A percentile compares a stretch with the other conserved stretches of the same genome.
phyloP scores from a whole-genome alignment of 2,113 vertebrate genomes.

The Clupea harengus region DNA sequence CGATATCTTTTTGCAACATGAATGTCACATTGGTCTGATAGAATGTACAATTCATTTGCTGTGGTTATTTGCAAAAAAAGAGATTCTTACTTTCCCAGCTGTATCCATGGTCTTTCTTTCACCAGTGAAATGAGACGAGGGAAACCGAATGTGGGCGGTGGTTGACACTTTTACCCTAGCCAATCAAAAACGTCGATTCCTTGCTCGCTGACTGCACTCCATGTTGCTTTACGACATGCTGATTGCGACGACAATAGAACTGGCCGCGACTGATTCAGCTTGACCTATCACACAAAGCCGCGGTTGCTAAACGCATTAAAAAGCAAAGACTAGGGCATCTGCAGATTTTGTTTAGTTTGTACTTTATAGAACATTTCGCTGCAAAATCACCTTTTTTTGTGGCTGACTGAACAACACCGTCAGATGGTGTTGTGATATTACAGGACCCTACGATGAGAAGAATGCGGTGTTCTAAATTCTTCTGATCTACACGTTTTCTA shows the following conservation, averaged over 20 bases:
- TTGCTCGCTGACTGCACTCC: neutral
- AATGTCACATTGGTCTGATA: neutral
- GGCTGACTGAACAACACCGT: too few species aligned
- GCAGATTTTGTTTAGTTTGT: too few species aligned
- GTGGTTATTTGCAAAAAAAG: neutral
- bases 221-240: neutral
- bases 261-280: neutral
- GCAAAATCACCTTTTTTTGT: too few species aligned
- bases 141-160: neutral
- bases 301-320: neutral
- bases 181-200: conserved; percentile 5
- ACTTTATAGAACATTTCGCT: too few species aligned
- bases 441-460: too few species aligned
- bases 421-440: too few species aligned
- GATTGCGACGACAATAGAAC: neutral
- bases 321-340: neutral
- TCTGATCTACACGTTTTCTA: too few species aligned
- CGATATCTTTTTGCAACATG: neutral
- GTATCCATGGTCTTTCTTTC: conserved; percentile 64
- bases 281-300: neutral
- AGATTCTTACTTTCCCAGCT: conserved; percentile 63
- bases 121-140: neutral
- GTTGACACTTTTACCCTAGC: neutral
- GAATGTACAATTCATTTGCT: neutral
- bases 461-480: too few species aligned